Percentiles rank a stretch among this genome's conserved stretches.
Evolutionary conservation across 2,888 invertebrate species (phyloP).

Genomic region (Dynastes grantii): DNA sequence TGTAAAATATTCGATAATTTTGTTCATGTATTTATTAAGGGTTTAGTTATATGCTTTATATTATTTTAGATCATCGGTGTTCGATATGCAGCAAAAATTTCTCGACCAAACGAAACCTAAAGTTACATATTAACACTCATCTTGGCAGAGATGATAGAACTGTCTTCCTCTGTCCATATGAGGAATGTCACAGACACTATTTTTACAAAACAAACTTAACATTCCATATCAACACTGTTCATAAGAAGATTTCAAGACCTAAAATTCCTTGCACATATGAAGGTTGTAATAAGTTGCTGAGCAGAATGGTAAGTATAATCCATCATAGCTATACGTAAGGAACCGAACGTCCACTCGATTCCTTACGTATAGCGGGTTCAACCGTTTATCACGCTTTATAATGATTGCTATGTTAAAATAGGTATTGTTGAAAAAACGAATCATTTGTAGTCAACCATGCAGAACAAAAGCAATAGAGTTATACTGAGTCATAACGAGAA

Average conservation of each 20-base stretch:
- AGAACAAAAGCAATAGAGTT: too few species aligned
- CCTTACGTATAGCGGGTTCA: too few species aligned
- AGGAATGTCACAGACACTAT: constrained; percentile 61
- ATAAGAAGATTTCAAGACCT: constrained; percentile 57
- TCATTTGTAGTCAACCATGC: too few species aligned
- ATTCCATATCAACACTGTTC: constrained; percentile 60
- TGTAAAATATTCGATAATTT: too few species aligned
- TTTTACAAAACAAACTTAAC: constrained; percentile 61
- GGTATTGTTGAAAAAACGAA: too few species aligned
- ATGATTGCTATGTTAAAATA: too few species aligned
- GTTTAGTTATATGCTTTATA: neutral
- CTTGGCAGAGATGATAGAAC: constrained; percentile 54
- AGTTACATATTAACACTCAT: constrained; percentile 58
- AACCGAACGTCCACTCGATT: neutral
- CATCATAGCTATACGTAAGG: neutral
- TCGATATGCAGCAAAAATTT: constrained; percentile 61
- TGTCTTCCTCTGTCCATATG: constrained; percentile 59
- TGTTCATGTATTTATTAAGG: too few species aligned
- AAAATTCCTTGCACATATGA: constrained; percentile 55
- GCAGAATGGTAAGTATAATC: constrained; percentile 52
- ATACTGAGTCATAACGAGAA: too few species aligned
- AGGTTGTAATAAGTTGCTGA: constrained; percentile 54
- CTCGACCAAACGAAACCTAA: constrained; percentile 56
- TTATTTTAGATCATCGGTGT: constrained; percentile 59
- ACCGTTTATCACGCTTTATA: too few species aligned